Evolutionary conservation across 2,113 vertebrate genomes (phyloP), one percentile per base, ranked within the genome.

Genomic region (Lynx canadensis): DNA sequence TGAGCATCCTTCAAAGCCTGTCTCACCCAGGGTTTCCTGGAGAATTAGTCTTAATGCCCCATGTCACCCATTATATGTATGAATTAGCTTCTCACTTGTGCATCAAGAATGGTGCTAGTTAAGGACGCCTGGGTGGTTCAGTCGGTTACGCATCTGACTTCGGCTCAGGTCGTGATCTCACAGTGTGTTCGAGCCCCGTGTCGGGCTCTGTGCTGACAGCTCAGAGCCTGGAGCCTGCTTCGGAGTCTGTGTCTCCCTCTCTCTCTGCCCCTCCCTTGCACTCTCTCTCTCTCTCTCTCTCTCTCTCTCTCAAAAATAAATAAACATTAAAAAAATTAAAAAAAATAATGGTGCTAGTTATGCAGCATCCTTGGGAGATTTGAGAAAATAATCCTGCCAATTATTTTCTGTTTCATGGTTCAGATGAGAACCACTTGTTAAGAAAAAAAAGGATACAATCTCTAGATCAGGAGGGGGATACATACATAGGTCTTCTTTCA

Each of bases 51-150:
- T 10, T 36, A 33, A 11, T 7, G 29, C 31, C 23, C 57, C 45
- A 9, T 0, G 1, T 84, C 23, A 29, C 13, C 23, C 2, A 2
- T 5, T 60, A 4, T 66, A 4, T 27, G 33, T 21, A 52, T 31
- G 81, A 76, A 55, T 68, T 36, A 52, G 16, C n/a, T 83, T 87
- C 88, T 91, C 29, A 45, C 69, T 48, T 55, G 9, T 13, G 12
- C 48, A 57, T 57, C 55, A n/a, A 38, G 69, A 71, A 25, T 3
- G 7, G 38, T 18, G 12, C 65, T 73, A 48, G 50, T 79, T 80
- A 29, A 19, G 55, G 19, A 19, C 16, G 19, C 55, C 18, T 57
- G 55, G 55, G 55, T 57, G 55, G 19, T 19, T 57, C 55, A 57
- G 55, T 57, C 7, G 0, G 55, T 57, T 57, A 57, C 19, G 19